Conservation (phyloP, 2,888 invertebrate species). For the Oscheius myriophilus region DNA sequence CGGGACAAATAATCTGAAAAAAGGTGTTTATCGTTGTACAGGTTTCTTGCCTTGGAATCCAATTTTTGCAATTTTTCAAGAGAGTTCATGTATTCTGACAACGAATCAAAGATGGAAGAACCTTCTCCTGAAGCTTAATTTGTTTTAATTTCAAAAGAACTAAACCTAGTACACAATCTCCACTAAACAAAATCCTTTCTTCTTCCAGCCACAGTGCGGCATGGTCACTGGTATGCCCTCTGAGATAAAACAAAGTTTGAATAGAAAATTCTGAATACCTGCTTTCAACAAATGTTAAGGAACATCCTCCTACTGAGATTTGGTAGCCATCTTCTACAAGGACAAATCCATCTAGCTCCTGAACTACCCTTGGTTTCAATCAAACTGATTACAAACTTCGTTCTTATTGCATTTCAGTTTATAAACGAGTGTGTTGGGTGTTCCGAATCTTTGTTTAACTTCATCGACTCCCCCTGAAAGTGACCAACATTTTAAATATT, state of each 20-base stretch:
- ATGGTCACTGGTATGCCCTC: constrained; percentile 93
- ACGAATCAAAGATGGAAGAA: constrained; percentile 92
- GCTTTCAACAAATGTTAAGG: constrained; percentile 75
- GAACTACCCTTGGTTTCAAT: background rate
- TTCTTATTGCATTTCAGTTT: constrained; percentile 9
- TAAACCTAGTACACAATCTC: constrained; percentile 89
- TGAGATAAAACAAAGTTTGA: background rate
- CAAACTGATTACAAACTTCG: constrained; percentile 12
- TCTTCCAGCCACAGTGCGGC: constrained; percentile 82
- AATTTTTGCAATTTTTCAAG: constrained; percentile 81
- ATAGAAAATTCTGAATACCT: constrained; percentile 4
- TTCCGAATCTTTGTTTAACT: background rate
- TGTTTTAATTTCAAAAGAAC: background rate
- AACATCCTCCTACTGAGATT: constrained; percentile 85
- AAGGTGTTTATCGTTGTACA: background rate
- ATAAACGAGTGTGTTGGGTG: constrained; percentile 1
- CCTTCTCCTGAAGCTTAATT: constrained; percentile 73
- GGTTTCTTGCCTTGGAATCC: constrained; percentile 75
- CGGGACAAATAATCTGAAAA: constrained; percentile 57
- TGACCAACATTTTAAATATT: background rate
- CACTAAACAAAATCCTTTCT: constrained; percentile 82
- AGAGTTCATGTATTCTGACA: constrained; percentile 88
- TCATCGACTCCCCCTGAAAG: constrained; percentile 15
- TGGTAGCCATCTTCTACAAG: constrained; percentile 80
- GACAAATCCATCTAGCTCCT: constrained; percentile 64